phyloP scores from a whole-genome alignment of 35 echinoderm and acorn worm genomes.

The Apostichopus japonicus region DNA sequence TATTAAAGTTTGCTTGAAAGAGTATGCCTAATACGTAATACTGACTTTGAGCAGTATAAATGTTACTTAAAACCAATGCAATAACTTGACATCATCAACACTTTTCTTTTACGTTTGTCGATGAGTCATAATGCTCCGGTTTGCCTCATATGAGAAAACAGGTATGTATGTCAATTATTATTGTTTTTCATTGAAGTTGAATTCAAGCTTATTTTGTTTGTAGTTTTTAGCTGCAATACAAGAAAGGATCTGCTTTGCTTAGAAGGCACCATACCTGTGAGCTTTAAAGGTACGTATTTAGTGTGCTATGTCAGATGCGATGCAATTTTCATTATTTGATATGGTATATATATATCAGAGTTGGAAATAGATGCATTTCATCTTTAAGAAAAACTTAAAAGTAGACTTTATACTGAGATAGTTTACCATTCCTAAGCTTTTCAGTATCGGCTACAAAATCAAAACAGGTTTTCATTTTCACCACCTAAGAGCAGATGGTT shows the following conservation, averaged over 20 bases:
- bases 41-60: no score
- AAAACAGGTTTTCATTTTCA: no score
- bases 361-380: neutral
- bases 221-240: slow-evolving; percentile 86
- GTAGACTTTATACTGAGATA: neutral
- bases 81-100: neutral
- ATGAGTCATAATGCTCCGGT: neutral
- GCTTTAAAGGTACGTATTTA: slow-evolving; percentile 78
- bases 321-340: neutral
- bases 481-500: no score
- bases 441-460: no score
- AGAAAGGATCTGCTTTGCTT: slow-evolving; percentile 76
- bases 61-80: no score
- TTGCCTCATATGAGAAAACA: neutral
- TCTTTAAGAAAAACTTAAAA: neutral
- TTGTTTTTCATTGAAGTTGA: neutral
- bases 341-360: neutral
- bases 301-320: neutral
- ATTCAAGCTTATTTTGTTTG: slow-evolving; percentile 42
- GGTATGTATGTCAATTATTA: no score
- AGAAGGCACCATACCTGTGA: slow-evolving; percentile 90
- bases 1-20: no score
- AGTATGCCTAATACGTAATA: no score
- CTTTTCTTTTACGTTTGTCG: no score
- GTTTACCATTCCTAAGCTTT: neutral